Conservation (phyloP, 92 coral and sea anemone genomes). For the Zoanthus sociatus region DNA sequence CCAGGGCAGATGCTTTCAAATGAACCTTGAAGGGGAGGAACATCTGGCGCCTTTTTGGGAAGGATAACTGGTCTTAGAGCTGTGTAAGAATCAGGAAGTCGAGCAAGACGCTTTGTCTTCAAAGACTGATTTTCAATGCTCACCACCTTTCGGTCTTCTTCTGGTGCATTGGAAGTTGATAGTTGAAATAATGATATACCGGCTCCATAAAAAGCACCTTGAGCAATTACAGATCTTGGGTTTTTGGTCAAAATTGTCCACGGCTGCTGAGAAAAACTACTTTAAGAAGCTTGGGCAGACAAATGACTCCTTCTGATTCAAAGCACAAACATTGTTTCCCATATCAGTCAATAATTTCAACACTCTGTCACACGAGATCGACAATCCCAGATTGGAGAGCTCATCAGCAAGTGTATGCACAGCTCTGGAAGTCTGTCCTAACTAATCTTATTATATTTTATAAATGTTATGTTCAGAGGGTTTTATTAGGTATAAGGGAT, state of each 20-base stretch:
- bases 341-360: constrained; percentile 67
- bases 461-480: too few species aligned
- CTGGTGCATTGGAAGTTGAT: constrained; percentile 53
- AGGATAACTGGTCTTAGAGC: constrained; percentile 15
- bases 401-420: not conserved
- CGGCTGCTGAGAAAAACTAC: constrained; percentile 9
- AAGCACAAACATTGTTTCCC: constrained; percentile 70
- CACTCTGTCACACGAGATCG: constrained; percentile 68
- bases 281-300: constrained; percentile 63
- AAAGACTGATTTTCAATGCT: constrained; percentile 7
- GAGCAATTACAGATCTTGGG: not conserved
- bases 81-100: constrained; percentile 50
- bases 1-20: too few species aligned
- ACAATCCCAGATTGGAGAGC: constrained; percentile 69
- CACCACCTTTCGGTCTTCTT: constrained; percentile 41
- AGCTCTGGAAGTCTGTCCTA: constrained; percentile 12
- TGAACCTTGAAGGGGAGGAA: too few species aligned
- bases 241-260: constrained; percentile 75
- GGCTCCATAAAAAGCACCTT: constrained; percentile 35
- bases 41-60: too few species aligned
- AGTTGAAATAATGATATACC: constrained; percentile 67
- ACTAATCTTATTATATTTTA: too few species aligned
- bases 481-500: too few species aligned
- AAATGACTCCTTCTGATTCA: constrained; percentile 68
- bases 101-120: constrained; percentile 57